phyloP scores from a whole-genome alignment of 2,113 vertebrate genomes.

The Dipodomys spectabilis region DNA sequence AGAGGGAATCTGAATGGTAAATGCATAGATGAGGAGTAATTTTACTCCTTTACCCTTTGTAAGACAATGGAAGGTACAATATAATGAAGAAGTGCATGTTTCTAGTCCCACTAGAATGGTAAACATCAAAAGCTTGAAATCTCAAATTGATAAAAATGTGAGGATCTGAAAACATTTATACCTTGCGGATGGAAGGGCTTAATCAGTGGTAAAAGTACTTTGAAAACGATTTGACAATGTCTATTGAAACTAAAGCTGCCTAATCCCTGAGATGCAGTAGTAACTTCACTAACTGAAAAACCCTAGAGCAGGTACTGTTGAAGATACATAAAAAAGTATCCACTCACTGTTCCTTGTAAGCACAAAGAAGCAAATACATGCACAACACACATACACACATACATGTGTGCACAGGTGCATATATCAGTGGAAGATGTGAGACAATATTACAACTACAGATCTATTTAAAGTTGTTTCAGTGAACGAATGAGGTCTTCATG shows the following conservation, averaged over 20 bases:
- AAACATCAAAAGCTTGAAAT: background rate
- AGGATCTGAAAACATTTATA: background rate
- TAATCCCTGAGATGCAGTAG: background rate
- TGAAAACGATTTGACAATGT: background rate
- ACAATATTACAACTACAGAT: background rate
- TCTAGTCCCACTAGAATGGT: background rate
- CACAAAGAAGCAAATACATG: background rate
- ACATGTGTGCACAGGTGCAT: too few species aligned
- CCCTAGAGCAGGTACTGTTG: too few species aligned
- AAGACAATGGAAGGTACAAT: background rate
- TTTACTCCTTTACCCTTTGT: background rate
- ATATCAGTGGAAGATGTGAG: background rate
- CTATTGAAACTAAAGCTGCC: background rate
- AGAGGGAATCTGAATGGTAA: background rate
- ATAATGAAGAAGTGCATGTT: background rate
- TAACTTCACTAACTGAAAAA: background rate
- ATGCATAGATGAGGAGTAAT: background rate
- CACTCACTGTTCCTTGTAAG: background rate
- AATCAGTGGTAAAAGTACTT: background rate
- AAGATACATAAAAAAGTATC: background rate
- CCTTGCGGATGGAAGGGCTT: background rate
- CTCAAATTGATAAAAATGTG: background rate
- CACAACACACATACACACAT: background rate
- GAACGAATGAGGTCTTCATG: background rate
- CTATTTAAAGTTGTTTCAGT: background rate